Evolutionary conservation across 1,140 invertebrate genomes (phyloP), one percentile per base, ranked within the genome.

Genomic region (Oryctes rhinoceros): DNA sequence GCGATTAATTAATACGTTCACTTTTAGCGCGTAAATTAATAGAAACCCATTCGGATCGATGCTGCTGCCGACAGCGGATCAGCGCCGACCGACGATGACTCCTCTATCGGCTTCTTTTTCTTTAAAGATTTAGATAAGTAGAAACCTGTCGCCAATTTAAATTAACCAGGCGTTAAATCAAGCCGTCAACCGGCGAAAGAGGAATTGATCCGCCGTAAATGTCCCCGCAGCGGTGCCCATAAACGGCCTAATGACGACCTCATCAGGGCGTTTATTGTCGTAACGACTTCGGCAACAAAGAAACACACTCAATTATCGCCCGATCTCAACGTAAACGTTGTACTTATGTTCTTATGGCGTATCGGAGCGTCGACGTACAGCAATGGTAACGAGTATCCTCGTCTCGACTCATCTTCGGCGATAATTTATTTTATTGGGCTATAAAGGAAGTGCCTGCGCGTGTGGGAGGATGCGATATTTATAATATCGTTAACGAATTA

Each of bases 141-240:
- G 65, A 35, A 71, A 71, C 65, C 65, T 71, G 65, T 71, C 65
- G 65, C 65, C 65, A 71, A 71, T 71, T 71, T 71, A 71, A 71
- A 71, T 71, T 71, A 71, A 71, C 65, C 65, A 30, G 24, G 65
- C 65, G 65, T 71, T 71, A 71, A 71, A 71, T 71, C 65, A 71
- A 71, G 65, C 65, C 65, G 65, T 71, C 65, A 71, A 71, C 65
- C 53, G 65, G 65, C 20, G 65, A 71, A 71, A 71, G 65, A 71
- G 65, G 65, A 71, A 71, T 71, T 71, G 65, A 71, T 71, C 65
- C 65, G 65, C 18, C 65, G 35, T 24, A 71, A 71, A 71, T 71
- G 65, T 71, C 65, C 24, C 65, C 35, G 20, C 65, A 71, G 24
- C 65, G 37, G 65, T 59, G 35, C 65, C 65, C 65, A 71, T 71